These are phyloP conservation scores for Tanytarsus gracilentus DNA, from an alignment of 2,888 invertebrate genomes.

Conservation along the genomic window DNA sequence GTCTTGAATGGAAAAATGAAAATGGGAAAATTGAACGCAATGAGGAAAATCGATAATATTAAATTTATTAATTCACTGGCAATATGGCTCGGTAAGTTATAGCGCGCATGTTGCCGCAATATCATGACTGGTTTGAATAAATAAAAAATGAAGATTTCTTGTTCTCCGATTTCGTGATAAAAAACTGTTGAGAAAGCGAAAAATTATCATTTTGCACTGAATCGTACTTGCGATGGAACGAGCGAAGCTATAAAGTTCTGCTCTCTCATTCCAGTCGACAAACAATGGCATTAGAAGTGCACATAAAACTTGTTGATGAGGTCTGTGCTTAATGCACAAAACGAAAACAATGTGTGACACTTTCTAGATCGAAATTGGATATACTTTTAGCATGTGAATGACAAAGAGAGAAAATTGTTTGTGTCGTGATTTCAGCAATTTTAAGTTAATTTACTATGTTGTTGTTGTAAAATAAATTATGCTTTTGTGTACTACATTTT, in stretches of 20 bases:
- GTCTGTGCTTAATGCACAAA: too few species aligned
- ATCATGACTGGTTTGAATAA: conserved; percentile 5
- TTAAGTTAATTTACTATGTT: too few species aligned
- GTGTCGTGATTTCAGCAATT: too few species aligned
- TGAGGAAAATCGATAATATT: conserved; percentile 23
- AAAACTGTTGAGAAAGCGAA: neutral
- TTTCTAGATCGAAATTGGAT: too few species aligned
- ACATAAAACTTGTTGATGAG: conserved; percentile 3
- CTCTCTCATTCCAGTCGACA: neutral
- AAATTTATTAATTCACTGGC: conserved; percentile 28
- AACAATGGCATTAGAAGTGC: neutral
- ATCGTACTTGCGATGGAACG: neutral
- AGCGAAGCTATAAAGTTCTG: neutral
- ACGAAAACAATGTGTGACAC: too few species aligned
- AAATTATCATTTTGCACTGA: conserved; percentile 4
- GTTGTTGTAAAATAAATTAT: too few species aligned
- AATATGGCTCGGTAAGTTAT: conserved; percentile 9
- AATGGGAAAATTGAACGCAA: neutral
- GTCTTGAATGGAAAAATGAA: neutral
- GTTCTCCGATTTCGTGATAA: neutral
- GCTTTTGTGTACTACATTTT: too few species aligned
- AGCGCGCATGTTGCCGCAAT: neutral
- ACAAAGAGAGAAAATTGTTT: too few species aligned
- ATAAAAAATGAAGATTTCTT: neutral
- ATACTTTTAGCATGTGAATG: too few species aligned